phyloP scores from a whole-genome alignment of 2,888 invertebrate genomes.

The Calephelis perditalis region DNA sequence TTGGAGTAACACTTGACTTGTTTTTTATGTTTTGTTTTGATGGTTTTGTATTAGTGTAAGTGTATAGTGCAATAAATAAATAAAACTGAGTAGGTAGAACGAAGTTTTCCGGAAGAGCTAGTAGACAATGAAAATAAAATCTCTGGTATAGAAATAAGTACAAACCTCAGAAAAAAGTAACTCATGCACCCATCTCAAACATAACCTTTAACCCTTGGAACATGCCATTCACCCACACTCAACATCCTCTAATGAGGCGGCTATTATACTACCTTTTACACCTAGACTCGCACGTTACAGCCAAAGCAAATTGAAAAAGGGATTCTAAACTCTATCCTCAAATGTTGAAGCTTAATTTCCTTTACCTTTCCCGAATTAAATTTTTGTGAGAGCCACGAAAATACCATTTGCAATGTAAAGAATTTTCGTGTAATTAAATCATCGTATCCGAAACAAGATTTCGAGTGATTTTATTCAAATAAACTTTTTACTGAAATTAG shows the following conservation, averaged over 20 bases:
- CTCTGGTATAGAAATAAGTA: too few relatives aligned
- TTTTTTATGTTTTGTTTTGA: too few relatives aligned
- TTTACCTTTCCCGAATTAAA: not conserved
- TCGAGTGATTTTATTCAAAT: conserved; percentile 28
- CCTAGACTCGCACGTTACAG: conserved; percentile 35
- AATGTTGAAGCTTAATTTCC: not conserved
- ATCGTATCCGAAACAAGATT: conserved; percentile 35
- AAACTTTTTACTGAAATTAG: conserved; percentile 22
- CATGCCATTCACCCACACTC: conserved; percentile 50
- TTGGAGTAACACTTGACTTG: too few relatives aligned
- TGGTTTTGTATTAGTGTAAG: too few relatives aligned
- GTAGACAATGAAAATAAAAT: too few relatives aligned
- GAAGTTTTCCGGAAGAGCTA: too few relatives aligned
- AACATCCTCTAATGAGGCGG: conserved; percentile 46
- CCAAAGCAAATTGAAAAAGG: not conserved
- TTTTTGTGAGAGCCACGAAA: conserved; percentile 20
- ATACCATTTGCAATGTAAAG: conserved; percentile 31
- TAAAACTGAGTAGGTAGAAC: too few relatives aligned
- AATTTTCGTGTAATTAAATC: conserved; percentile 47
- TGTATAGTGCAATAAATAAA: too few relatives aligned
- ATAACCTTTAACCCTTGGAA: conserved; percentile 33
- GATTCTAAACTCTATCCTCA: not conserved
- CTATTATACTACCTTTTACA: conserved; percentile 58
- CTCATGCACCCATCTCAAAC: conserved; percentile 20
- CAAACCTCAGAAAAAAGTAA: not conserved